Base-by-base conservation (phyloP, 2,113 vertebrate genomes). In the Glareola pratincola region DNA sequence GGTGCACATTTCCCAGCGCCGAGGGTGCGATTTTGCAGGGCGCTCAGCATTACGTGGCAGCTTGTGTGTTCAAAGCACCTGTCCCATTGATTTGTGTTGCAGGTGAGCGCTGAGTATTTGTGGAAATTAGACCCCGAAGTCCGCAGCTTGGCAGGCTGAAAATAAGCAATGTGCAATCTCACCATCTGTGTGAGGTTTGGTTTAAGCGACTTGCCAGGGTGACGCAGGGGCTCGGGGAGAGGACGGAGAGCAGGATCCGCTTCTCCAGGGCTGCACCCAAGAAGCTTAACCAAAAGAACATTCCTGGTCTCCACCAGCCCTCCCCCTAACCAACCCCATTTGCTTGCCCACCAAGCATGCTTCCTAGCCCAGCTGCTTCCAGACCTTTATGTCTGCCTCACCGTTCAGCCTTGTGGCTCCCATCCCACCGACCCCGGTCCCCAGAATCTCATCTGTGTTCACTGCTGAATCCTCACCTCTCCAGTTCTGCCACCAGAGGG, bases 71-170 rank as follows among this genome's bases (percentile, higher is more conserved):
- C 76, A 77, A 71, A 87, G 72, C 64, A 89, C 29, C 9, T 9
- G 4, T 50, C 41, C 76, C 80, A 24, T 27, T 37, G 50, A 77
- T 37, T 91, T 64, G 68, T 81, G 27, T 29, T 64, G 50, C 87
- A 93, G 83, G 45, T 36, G 8, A 69, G 17, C 3, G 0, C n/a
- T 41, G 57, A 57, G 8, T 66, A 53, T 71, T 89, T 91, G 64
- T 91, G 69, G 51, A 94, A 92, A 87, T 89, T 45, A 82, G 36
- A 74, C 51, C 69, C 72, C 64, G 45, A 66, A 67, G 39, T 48
- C 56, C 56, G 3, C 11, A 72, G 60, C 29, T 83, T 75, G 64
- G 50, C 89, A 91, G 57, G 60, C 34, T 72, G 73, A 85, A 95
- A 92, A 78, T 39, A 74, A 87, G 34, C 73, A 72, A 21, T 0